These are phyloP conservation scores for Paramisgurnus dabryanus DNA, from an alignment of 2,113 vertebrate species.

Conservation along the genomic window DNA sequence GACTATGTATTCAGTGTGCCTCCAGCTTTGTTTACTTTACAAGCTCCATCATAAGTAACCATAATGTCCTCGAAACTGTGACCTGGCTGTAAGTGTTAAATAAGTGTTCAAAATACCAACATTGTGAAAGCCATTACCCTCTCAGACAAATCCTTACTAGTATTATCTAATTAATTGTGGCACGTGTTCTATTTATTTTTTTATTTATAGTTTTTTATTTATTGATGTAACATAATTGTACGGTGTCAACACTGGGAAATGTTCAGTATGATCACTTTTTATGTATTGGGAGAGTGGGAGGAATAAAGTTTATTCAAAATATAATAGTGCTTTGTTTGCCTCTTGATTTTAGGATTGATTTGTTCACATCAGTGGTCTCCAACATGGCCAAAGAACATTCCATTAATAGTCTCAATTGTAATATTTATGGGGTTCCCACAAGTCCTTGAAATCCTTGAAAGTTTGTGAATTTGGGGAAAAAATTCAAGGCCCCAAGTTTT, in stretches of 20 bases:
- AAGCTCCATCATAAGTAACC: constrained; percentile 63
- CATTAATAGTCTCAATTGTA: too few relatives aligned
- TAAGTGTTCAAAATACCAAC: constrained; percentile 66
- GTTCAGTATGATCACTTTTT: constrained; percentile 76
- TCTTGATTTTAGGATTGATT: neutral
- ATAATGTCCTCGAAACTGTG: constrained; percentile 78
- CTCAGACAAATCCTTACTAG: constrained; percentile 59
- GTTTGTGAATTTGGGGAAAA: too few relatives aligned
- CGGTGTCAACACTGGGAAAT: constrained; percentile 71
- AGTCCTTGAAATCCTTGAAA: too few relatives aligned
- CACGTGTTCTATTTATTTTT: constrained; percentile 78
- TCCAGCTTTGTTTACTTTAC: constrained; percentile 72
- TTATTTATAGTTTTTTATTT: constrained; percentile 77
- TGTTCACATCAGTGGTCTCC: neutral
- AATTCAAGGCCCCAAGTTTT: too few relatives aligned
- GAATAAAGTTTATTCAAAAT: constrained; percentile 79
- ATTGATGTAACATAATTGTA: constrained; percentile 71
- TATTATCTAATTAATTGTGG: constrained; percentile 69
- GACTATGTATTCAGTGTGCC: constrained; percentile 67
- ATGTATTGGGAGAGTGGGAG: constrained; percentile 66
- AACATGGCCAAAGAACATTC: too few relatives aligned
- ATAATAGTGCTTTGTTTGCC: neutral
- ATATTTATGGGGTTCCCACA: too few relatives aligned
- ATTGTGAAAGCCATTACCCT: constrained; percentile 74
- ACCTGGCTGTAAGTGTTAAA: constrained; percentile 74